Percentiles rank a stretch among this genome's conserved stretches.
These are phyloP conservation scores for Melinopterus prodromus DNA, from an alignment of 2,888 invertebrate genomes.

Conservation along the genomic window DNA sequence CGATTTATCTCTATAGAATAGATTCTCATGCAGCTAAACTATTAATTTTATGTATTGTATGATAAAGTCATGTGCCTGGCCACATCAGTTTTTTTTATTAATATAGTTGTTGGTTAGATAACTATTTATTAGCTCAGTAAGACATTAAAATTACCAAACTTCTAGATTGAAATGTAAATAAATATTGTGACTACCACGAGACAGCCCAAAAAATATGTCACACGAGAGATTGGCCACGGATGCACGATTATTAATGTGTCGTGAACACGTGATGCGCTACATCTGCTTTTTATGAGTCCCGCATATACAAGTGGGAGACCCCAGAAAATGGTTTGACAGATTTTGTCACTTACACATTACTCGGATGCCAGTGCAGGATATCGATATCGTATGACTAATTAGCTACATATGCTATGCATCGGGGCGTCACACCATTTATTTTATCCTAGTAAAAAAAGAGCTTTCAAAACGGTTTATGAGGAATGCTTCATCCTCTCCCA, in stretches of 20 bases:
- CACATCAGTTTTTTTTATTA: no score
- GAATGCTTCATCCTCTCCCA: not conserved
- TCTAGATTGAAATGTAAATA: not conserved
- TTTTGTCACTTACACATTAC: conserved; percentile 47
- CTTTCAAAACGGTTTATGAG: not conserved
- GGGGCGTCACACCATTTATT: conserved; percentile 34
- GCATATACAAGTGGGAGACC: conserved; percentile 38
- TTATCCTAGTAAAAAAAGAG: conserved; percentile 29
- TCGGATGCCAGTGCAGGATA: conserved; percentile 48
- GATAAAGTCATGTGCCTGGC: no score
- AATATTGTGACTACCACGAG: not conserved
- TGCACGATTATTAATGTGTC: conserved; percentile 53
- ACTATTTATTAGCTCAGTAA: no score
- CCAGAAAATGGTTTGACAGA: conserved; percentile 38
- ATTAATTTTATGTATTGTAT: no score
- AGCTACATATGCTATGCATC: conserved; percentile 48
- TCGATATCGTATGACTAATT: conserved; percentile 52
- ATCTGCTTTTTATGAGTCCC: conserved; percentile 45
- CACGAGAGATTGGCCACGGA: conserved; percentile 44
- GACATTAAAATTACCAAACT: no score
- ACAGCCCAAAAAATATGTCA: not conserved
- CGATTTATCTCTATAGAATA: no score
- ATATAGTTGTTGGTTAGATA: no score
- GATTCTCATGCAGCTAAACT: no score
- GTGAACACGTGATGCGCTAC: conserved; percentile 46